These are phyloP conservation scores for Serranus cabrilla DNA, from an alignment of 2,797 vertebrate species.

Conservation along the genomic window DNA sequence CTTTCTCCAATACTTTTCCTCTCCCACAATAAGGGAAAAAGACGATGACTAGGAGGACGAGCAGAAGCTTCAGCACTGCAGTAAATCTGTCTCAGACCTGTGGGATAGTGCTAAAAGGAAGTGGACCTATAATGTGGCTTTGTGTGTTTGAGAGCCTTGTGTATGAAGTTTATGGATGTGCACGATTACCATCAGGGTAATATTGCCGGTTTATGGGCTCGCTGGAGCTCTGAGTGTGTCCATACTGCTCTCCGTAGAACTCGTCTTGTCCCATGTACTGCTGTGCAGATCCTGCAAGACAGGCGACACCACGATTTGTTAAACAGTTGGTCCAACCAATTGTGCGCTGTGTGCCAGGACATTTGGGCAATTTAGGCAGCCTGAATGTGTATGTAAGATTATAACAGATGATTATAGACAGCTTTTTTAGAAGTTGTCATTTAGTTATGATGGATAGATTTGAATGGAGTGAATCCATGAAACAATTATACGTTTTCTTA, in stretches of 20 bases:
- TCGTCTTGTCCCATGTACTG: slow-evolving; percentile 96
- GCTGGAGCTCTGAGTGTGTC: slow-evolving; percentile 92
- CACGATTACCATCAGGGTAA: slow-evolving; percentile 94
- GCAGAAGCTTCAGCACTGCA: slow-evolving; percentile 37
- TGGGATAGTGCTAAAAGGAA: slow-evolving; percentile 41
- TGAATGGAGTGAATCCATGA: neutral
- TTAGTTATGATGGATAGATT: neutral
- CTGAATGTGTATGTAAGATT: slow-evolving; percentile 12
- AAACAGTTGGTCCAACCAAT: slow-evolving; percentile 70
- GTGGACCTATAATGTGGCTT: slow-evolving; percentile 35
- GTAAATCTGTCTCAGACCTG: slow-evolving; percentile 50
- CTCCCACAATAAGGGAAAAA: slow-evolving; percentile 41
- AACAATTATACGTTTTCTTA: neutral
- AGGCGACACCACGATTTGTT: slow-evolving; percentile 79
- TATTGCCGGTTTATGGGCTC: slow-evolving; percentile 95
- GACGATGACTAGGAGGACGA: slow-evolving; percentile 41
- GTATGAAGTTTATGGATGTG: slow-evolving; percentile 70
- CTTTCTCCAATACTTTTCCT: slow-evolving; percentile 31
- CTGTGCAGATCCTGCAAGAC: slow-evolving; percentile 92
- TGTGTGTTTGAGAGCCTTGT: slow-evolving; percentile 66
- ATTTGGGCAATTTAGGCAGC: slow-evolving; percentile 2
- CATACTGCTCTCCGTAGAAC: slow-evolving; percentile 95
- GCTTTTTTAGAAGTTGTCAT: neutral
- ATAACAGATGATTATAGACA: neutral
- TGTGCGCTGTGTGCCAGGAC: slow-evolving; percentile 36